Evolutionary conservation across 1,140 invertebrate genomes (phyloP).

Genomic region (Zaprionus vittiger): DNA sequence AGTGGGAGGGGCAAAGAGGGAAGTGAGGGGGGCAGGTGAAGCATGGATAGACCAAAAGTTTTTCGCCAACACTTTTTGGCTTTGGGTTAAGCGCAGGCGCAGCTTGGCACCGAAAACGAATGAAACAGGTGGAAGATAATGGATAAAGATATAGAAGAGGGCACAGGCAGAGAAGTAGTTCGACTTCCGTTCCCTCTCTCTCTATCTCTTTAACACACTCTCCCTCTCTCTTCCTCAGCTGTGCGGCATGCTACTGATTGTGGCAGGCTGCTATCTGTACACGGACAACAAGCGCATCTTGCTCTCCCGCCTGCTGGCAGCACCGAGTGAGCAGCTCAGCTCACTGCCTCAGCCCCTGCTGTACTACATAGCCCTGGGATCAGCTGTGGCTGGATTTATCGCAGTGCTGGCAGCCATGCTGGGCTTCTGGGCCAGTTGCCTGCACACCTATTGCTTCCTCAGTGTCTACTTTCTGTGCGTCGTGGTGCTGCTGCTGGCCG

Average conservation of each 20-base stretch:
- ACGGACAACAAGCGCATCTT: constrained; percentile 88
- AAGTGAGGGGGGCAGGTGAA: not conserved
- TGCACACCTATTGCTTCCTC: constrained; percentile 89
- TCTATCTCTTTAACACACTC: not conserved
- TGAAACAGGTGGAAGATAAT: constrained; percentile 26
- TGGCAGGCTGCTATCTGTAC: constrained; percentile 89
- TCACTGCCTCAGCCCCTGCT: constrained; percentile 88
- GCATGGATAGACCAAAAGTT: constrained; percentile 26
- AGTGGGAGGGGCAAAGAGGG: not conserved
- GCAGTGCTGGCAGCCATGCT: constrained; percentile 88
- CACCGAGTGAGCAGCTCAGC: constrained; percentile 85
- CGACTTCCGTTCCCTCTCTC: constrained; percentile 41
- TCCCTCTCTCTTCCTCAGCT: constrained; percentile 85
- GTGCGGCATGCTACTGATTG: constrained; percentile 89
- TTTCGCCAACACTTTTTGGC: constrained; percentile 40
- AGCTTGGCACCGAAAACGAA: constrained; percentile 40
- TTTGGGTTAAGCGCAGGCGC: constrained; percentile 27
- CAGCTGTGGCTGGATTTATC: constrained; percentile 88
- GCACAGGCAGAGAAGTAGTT: not conserved
- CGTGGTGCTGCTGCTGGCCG: constrained; percentile 88
- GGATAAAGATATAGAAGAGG: not conserved
- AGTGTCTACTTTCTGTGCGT: constrained; percentile 90
- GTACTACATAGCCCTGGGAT: constrained; percentile 89
- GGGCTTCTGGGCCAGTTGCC: constrained; percentile 91
- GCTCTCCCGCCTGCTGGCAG: constrained; percentile 88